These are phyloP conservation scores for Periphyllus acericola DNA, from an alignment of 2,888 invertebrate species.

Conservation along the genomic window DNA sequence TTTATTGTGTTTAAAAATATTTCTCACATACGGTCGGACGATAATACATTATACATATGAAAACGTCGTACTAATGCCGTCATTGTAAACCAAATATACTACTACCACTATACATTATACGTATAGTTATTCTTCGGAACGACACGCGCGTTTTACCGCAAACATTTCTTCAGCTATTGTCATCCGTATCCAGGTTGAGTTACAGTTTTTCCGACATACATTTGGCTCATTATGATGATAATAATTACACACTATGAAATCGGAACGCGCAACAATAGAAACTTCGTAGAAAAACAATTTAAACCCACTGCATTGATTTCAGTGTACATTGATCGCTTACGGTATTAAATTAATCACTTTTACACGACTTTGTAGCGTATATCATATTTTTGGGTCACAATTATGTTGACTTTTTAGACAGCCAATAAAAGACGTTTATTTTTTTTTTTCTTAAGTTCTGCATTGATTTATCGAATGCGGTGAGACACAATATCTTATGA, in stretches of 20 bases:
- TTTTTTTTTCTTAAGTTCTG: too few species aligned
- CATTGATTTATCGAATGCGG: too few species aligned
- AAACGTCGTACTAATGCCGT: background rate
- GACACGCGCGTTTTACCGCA: conserved; percentile 4
- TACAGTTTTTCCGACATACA: background rate
- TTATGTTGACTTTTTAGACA: too few species aligned
- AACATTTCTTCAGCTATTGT: conserved; percentile 21
- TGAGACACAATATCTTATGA: too few species aligned
- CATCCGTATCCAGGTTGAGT: conserved; percentile 13
- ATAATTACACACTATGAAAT: background rate
- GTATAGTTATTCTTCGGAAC: conserved; percentile 9
- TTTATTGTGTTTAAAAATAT: background rate
- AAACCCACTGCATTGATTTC: background rate
- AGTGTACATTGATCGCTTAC: background rate
- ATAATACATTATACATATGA: background rate
- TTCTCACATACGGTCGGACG: background rate
- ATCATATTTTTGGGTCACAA: background rate
- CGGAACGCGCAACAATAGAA: background rate
- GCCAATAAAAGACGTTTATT: too few species aligned
- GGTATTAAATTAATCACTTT: background rate
- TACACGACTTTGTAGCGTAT: background rate
- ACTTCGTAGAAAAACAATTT: background rate
- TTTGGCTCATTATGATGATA: background rate
- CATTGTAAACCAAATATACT: background rate
- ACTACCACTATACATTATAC: too few species aligned